phyloP scores from a whole-genome alignment of 2,888 invertebrate genomes.

The Oeneis ivallda region DNA sequence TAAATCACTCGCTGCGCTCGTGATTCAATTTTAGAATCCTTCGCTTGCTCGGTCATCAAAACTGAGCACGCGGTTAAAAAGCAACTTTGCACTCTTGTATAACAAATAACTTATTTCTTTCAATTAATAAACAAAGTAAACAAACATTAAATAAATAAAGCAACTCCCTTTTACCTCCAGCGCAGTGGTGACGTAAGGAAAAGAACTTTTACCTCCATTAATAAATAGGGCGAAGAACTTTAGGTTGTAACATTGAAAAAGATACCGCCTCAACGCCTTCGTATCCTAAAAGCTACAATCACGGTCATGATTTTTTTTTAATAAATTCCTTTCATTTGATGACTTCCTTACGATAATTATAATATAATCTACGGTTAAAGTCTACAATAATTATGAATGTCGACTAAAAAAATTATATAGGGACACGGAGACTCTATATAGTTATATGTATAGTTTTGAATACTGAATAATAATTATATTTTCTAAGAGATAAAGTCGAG shows the following conservation, averaged over 20 bases:
- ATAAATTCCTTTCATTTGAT: conserved; percentile 21
- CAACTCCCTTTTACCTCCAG: too few relatives aligned
- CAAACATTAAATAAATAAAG: too few relatives aligned
- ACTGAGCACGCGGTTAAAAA: too few relatives aligned
- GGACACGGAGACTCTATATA: conserved; percentile 1
- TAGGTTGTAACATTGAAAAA: conserved; percentile 20
- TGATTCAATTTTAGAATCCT: too few relatives aligned
- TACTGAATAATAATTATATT: conserved; percentile 46
- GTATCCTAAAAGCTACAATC: conserved; percentile 20
- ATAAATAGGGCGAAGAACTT: neutral
- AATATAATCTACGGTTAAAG: conserved; percentile 42
- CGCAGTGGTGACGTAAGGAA: too few relatives aligned
- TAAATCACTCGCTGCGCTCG: too few relatives aligned
- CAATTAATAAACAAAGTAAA: too few relatives aligned
- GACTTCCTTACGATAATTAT: conserved; percentile 32
- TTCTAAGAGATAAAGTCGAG: conserved; percentile 46
- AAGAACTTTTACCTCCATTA: neutral
- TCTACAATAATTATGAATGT: conserved; percentile 45
- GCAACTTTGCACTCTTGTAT: too few relatives aligned
- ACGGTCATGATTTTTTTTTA: conserved; percentile 13
- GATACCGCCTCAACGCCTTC: conserved; percentile 14
- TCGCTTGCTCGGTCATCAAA: too few relatives aligned
- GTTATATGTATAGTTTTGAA: conserved; percentile 34
- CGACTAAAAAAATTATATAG: conserved; percentile 36
- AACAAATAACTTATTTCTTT: too few relatives aligned